A percentile compares a stretch with the other conserved stretches of the same genome.
Conservation (phyloP, 1,140 invertebrate genomes). For the Coelopa frigida region DNA sequence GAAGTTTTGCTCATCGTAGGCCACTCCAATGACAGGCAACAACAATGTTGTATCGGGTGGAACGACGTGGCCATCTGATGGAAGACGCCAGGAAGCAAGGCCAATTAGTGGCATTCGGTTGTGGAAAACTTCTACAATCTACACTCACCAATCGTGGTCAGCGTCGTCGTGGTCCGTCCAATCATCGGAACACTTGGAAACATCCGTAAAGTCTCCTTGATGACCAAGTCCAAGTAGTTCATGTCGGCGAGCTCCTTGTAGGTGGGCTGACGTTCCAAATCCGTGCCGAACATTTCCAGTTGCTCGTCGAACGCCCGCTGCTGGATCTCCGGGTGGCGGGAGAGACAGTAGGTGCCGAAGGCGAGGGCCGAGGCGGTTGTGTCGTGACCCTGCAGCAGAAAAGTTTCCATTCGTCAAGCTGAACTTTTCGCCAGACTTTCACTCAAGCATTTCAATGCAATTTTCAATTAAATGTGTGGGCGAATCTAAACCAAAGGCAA, state of each 20-base stretch:
- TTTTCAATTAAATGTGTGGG: no score
- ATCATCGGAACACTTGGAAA: conserved; percentile 68
- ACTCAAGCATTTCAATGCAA: no score
- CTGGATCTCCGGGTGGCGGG: conserved; percentile 44
- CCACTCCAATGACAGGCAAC: conserved; percentile 31
- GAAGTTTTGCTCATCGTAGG: conserved; percentile 48
- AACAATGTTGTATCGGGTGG: conserved; percentile 21
- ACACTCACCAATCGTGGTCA: conserved; percentile 21
- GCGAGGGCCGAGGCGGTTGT: conserved; percentile 31
- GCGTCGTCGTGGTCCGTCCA: conserved; percentile 44
- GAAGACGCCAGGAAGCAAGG: neutral
- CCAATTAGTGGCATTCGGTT: neutral
- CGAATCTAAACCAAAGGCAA: no score
- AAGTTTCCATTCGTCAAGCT: neutral
- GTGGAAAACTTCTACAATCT: neutral
- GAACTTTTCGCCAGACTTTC: no score
- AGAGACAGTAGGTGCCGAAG: conserved; percentile 34
- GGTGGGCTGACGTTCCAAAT: conserved; percentile 36
- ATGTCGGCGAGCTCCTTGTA: conserved; percentile 44
- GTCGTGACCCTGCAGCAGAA: conserved; percentile 49
- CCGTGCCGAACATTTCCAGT: conserved; percentile 47
- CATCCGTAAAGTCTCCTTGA: conserved; percentile 59
- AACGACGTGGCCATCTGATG: neutral
- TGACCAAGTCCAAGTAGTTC: conserved; percentile 61
- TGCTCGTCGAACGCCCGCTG: conserved; percentile 53